These are phyloP conservation scores for Tupiocoris notatus DNA, from an alignment of 2,888 invertebrate genomes.

Conservation along the genomic window DNA sequence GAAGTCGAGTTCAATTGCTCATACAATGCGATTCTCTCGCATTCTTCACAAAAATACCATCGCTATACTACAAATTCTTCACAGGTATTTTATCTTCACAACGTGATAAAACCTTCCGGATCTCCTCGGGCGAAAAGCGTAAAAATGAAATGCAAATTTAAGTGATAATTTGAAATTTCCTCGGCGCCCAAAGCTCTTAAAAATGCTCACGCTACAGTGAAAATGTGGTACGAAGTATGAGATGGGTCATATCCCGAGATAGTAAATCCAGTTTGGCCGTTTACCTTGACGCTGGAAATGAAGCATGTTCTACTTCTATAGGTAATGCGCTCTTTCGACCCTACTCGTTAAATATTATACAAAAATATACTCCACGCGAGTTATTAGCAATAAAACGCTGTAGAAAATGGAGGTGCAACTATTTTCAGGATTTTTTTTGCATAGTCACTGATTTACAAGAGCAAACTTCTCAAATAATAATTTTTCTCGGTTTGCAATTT, in stretches of 20 bases:
- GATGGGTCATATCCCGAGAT: not conserved
- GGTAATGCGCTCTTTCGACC: not conserved
- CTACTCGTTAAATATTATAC: not conserved
- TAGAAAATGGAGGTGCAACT: too few species aligned
- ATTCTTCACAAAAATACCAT: too few species aligned
- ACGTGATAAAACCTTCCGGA: too few species aligned
- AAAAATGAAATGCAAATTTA: not conserved
- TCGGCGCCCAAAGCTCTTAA: not conserved
- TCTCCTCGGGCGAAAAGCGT: too few species aligned
- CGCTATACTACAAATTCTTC: too few species aligned
- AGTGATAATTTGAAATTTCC: not conserved
- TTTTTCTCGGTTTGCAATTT: too few species aligned
- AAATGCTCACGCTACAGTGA: not conserved
- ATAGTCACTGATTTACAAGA: too few species aligned
- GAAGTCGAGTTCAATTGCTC: not conserved
- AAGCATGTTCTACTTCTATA: not conserved
- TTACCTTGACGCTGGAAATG: not conserved
- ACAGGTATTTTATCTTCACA: too few species aligned
- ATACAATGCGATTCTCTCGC: not conserved
- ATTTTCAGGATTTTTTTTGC: too few species aligned
- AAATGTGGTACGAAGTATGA: not conserved
- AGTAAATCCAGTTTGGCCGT: not conserved
- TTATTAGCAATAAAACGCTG: too few species aligned
- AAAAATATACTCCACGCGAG: not conserved
- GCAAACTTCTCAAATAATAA: too few species aligned